Percentiles rank a stretch among this genome's conserved stretches.
Conservation (phyloP, 2,888 invertebrate species). For the Pseudanteris insignis region DNA sequence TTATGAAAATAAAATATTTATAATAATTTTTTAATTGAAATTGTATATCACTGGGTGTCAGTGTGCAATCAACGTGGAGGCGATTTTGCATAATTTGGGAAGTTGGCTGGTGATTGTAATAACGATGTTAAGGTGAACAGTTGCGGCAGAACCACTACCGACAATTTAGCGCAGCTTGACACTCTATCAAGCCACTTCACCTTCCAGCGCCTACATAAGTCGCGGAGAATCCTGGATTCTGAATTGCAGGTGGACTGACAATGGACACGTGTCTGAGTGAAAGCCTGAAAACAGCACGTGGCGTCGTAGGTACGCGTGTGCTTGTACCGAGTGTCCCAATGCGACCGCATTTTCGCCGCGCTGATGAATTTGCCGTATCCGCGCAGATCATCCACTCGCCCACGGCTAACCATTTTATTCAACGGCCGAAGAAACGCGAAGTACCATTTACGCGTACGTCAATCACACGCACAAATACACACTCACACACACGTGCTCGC, state of each 20-base stretch:
- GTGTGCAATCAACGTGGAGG: too few relatives aligned
- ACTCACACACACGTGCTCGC: slow-evolving; percentile 1
- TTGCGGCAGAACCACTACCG: slow-evolving; percentile 7
- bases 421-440: slow-evolving; percentile 8
- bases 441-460: slow-evolving; percentile 1
- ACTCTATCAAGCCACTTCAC: slow-evolving; percentile 26
- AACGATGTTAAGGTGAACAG: slow-evolving; percentile 22
- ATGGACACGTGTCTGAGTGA: slow-evolving; percentile 40
- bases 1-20: too few relatives aligned
- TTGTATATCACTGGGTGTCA: too few relatives aligned
- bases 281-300: slow-evolving; percentile 37
- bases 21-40: too few relatives aligned
- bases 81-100: too few relatives aligned
- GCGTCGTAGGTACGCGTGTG: slow-evolving; percentile 27
- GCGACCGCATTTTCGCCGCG: neutral
- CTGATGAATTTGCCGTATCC: slow-evolving; percentile 3
- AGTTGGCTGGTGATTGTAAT: neutral
- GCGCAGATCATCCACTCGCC: slow-evolving; percentile 28
- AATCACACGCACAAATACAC: too few relatives aligned
- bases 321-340: slow-evolving; percentile 16
- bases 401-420: slow-evolving; percentile 8
- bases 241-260: slow-evolving; percentile 36
- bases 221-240: slow-evolving; percentile 21
- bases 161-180: slow-evolving; percentile 19
- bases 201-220: slow-evolving; percentile 23